Percentiles rank a stretch among this genome's conserved stretches.
Evolutionary conservation across 2,888 invertebrate genomes (phyloP).

Genomic region (Molorchus minor): DNA sequence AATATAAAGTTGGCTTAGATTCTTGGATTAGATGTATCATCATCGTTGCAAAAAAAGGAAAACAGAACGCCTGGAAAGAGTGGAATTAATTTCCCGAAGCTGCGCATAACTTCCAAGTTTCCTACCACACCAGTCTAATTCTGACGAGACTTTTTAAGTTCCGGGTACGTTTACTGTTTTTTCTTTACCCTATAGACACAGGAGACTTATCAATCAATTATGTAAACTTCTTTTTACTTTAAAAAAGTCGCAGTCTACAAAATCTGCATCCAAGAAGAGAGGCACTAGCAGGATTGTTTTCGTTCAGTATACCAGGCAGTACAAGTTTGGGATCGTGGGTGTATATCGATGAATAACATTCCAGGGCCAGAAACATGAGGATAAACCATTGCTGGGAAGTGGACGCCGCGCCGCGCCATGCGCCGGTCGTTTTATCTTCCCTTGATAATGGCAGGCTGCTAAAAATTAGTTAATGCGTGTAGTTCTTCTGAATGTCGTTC

Average conservation of each 20-base stretch:
- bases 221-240: background rate
- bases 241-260: constrained; percentile 1
- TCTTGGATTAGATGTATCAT: background rate
- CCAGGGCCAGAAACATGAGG: background rate
- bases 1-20: constrained; percentile 4
- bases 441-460: too few species aligned
- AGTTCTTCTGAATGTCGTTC: too few species aligned
- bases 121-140: too few species aligned
- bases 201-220: background rate
- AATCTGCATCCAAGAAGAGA: background rate
- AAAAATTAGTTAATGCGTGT: too few species aligned
- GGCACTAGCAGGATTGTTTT: constrained; percentile 1
- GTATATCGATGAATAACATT: background rate
- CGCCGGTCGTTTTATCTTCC: too few species aligned
- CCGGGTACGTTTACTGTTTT: constrained; percentile 6
- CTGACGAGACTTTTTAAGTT: background rate
- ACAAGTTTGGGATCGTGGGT: constrained; percentile 1
- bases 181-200: background rate
- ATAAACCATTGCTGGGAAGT: background rate
- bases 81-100: constrained; percentile 4
- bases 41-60: constrained; percentile 1
- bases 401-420: too few species aligned
- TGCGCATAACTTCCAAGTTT: too few species aligned
- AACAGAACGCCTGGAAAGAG: constrained; percentile 6
- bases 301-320: background rate